phyloP scores from a whole-genome alignment of 2,888 invertebrate genomes.

The Ichneumoninae sp. region DNA sequence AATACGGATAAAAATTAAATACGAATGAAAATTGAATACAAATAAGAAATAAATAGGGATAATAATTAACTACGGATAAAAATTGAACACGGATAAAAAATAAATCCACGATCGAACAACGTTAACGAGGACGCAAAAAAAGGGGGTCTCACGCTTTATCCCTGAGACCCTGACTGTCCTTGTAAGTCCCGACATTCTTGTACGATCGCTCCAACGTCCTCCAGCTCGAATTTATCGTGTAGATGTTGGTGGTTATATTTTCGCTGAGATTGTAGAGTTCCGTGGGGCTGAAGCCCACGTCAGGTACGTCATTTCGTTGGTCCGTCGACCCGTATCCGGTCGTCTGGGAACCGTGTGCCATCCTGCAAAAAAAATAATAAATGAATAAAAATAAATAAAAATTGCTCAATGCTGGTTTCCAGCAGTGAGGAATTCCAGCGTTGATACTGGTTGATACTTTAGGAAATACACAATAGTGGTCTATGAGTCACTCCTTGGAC shows the following conservation, averaged over 20 bases:
- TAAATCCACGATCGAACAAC: neutral
- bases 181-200: constrained; percentile 90
- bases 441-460: neutral
- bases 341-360: constrained; percentile 82
- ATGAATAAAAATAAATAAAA: constrained; percentile 51
- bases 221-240: constrained; percentile 90
- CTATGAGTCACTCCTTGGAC: neutral
- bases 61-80: constrained; percentile 21
- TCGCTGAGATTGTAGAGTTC: constrained; percentile 93
- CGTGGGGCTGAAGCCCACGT: constrained; percentile 90
- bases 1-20: neutral
- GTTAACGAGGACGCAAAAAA: constrained; percentile 9
- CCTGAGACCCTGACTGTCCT: constrained; percentile 89
- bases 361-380: constrained; percentile 70
- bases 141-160: constrained; percentile 87
- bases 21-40: neutral
- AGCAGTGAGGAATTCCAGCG: neutral
- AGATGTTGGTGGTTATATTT: constrained; percentile 92
- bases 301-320: constrained; percentile 86
- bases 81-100: constrained; percentile 4
- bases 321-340: constrained; percentile 83
- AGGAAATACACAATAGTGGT: neutral
- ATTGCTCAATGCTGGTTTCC: neutral
- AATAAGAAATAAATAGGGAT: neutral
- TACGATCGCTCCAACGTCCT: constrained; percentile 90